These are phyloP conservation scores for Dendrolimus kikuchii DNA, from an alignment of 1,140 invertebrate species.

Conservation along the genomic window DNA sequence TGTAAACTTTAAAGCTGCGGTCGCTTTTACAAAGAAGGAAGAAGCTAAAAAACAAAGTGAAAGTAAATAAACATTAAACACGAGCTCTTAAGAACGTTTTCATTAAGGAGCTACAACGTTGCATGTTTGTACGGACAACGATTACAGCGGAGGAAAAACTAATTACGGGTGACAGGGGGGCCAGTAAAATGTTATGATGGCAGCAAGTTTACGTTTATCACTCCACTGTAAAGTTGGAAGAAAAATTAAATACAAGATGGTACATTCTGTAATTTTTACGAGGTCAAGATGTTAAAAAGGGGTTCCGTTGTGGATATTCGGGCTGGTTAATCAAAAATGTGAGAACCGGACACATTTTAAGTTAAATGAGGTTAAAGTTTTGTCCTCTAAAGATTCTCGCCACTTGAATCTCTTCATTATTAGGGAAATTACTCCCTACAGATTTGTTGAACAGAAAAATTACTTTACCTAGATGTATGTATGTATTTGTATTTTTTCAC, in stretches of 20 bases:
- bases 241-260: conserved; percentile 1
- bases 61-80: conserved; percentile 60
- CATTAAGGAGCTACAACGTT: conserved; percentile 55
- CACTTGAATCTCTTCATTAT: too few relatives aligned
- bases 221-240: conserved; percentile 14
- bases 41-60: conserved; percentile 46
- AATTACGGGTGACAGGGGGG: conserved; percentile 57
- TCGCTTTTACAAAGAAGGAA: conserved; percentile 22
- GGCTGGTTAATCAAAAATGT: too few relatives aligned
- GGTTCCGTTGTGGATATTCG: too few relatives aligned
- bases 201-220: conserved; percentile 28
- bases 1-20: conserved; percentile 11
- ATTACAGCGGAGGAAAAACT: conserved; percentile 56
- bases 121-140: conserved; percentile 44
- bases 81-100: conserved; percentile 55
- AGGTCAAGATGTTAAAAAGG: too few relatives aligned
- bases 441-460: too few relatives aligned
- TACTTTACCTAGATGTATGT: too few relatives aligned
- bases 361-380: too few relatives aligned
- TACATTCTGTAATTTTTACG: too few relatives aligned
- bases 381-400: too few relatives aligned
- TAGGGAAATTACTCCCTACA: too few relatives aligned
- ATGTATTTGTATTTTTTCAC: too few relatives aligned
- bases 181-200: conserved; percentile 12
- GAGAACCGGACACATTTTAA: too few relatives aligned